phyloP scores from a whole-genome alignment of 2,113 vertebrate species.

The Podarcis raffonei region DNA sequence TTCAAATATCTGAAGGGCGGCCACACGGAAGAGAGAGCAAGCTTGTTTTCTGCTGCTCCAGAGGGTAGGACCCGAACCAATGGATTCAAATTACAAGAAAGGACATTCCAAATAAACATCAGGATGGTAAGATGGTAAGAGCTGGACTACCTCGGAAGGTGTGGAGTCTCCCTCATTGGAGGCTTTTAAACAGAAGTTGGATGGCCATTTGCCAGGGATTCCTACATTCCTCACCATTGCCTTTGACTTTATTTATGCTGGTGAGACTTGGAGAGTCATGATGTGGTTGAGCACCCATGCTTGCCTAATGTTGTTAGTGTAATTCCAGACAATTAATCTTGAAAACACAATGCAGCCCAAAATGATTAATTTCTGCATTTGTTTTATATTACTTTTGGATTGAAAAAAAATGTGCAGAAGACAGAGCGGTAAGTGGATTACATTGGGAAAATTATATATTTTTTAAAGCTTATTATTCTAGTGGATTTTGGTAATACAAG shows the following conservation, averaged over 20 bases:
- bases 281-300: not conserved
- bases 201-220: too few relatives aligned
- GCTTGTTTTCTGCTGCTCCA: not conserved
- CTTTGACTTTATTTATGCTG: not conserved
- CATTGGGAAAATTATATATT: not conserved
- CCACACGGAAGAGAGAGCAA: too few relatives aligned
- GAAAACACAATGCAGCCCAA: not conserved
- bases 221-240: not conserved
- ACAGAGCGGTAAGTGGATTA: constrained; percentile 9
- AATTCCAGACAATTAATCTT: not conserved
- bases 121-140: too few relatives aligned
- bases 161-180: too few relatives aligned
- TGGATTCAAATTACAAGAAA: too few relatives aligned
- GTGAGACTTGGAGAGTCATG: not conserved
- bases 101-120: too few relatives aligned
- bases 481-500: constrained; percentile 6
- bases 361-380: not conserved
- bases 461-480: not conserved
- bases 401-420: not conserved
- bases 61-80: too few relatives aligned
- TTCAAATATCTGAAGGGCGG: too few relatives aligned
- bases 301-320: not conserved
- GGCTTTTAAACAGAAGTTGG: too few relatives aligned
- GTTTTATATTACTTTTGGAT: not conserved
- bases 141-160: too few relatives aligned